Base-by-base conservation (phyloP, 2,888 invertebrate species). In the Barypeithes pellucidus region DNA sequence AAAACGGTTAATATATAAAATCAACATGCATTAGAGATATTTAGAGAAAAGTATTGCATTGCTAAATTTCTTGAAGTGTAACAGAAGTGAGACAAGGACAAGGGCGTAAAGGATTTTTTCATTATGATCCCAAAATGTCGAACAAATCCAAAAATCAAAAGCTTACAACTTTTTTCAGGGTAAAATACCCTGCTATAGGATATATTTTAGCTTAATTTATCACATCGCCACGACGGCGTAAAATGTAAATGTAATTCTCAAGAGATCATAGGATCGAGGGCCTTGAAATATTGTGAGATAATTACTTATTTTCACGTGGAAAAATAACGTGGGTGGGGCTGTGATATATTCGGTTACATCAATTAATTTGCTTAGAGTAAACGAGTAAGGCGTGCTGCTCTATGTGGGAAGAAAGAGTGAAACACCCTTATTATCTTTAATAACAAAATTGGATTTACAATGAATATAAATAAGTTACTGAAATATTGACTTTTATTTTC, bases 161-260 rank as follows among this genome's bases (percentile, higher is more conserved):
- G n/a, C n/a, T n/a, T n/a, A n/a, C n/a, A n/a, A n/a, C n/a, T n/a
- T n/a, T n/a, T n/a, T n/a, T n/a, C n/a, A n/a, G n/a, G n/a, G n/a
- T n/a, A n/a, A n/a, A n/a, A n/a, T n/a, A n/a, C n/a, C n/a, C n/a
- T n/a, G n/a, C n/a, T n/a, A n/a, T n/a, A n/a, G n/a, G n/a, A n/a
- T 54, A 54, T 22, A 36, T 52, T 65, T 39, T 65, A 52, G 39
- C 36, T 65, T 54, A 33, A 67, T 67, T 59, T 45, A 67, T 67
- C 57, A 67, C 57, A 41, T 29, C 33, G 45, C 3, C 29, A 29
- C 36, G 29, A 22, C 41, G 24, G 24, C 14, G 24, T 11, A 54
- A 66, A 61, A 61, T 62, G 62, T 62, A 62, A 62, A 62, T 62
- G 43, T 57, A 67, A 41, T 45, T 67, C 33, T 12, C 67, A 24